phyloP scores from a whole-genome alignment of 2,888 invertebrate genomes.

The Lomographa bimaculata region DNA sequence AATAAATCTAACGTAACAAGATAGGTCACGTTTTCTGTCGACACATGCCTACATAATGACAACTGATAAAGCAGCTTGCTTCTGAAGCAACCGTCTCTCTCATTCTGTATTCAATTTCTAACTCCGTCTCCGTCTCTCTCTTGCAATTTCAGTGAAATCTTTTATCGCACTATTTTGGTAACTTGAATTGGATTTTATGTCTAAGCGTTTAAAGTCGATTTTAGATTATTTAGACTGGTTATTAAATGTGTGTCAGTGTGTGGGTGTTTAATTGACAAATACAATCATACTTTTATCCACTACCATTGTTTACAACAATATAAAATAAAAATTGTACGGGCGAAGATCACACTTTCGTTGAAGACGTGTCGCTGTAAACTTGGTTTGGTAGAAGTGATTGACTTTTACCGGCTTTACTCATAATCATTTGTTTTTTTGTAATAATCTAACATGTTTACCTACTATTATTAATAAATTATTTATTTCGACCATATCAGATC shows the following conservation, averaged over 20 bases:
- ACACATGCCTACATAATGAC: conserved; percentile 24
- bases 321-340: too few species aligned
- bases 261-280: conserved; percentile 65
- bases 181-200: conserved; percentile 18
- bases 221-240: conserved; percentile 21
- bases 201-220: conserved; percentile 28
- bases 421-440: too few species aligned
- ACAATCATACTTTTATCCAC: conserved; percentile 39
- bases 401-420: too few species aligned
- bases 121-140: conserved; percentile 37
- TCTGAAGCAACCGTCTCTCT: conserved; percentile 37
- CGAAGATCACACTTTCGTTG: too few species aligned
- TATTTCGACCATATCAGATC: too few species aligned
- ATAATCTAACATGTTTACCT: too few species aligned
- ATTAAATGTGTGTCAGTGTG: conserved; percentile 42
- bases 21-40: conserved; percentile 38
- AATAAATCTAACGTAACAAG: conserved; percentile 22
- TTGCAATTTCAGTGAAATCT: conserved; percentile 45
- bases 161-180: conserved; percentile 37
- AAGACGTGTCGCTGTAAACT: too few species aligned
- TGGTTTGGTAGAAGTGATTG: too few species aligned
- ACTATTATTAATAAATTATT: too few species aligned
- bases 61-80: conserved; percentile 28
- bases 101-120: conserved; percentile 21
- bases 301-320: conserved; percentile 32